Conservation (phyloP, 2,797 vertebrate genomes). For the Odontamblyopus lacepedii region DNA sequence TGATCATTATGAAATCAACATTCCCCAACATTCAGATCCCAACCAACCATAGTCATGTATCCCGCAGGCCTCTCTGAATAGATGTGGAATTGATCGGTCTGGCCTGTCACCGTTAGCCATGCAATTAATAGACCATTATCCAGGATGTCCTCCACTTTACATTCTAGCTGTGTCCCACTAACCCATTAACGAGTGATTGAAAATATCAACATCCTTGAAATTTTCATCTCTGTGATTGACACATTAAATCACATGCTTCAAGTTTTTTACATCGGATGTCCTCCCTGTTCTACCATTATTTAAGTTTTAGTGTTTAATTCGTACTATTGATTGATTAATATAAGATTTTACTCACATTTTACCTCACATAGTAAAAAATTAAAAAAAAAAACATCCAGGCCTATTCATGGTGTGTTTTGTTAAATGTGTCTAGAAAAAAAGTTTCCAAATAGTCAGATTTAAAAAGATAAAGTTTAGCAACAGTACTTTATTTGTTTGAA, state of each 20-base stretch:
- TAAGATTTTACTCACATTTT: no score
- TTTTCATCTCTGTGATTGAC: background rate
- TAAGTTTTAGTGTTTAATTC: no score
- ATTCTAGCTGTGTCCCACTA: background rate
- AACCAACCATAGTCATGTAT: background rate
- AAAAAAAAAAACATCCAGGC: no score
- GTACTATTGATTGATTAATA: no score
- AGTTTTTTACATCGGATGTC: background rate
- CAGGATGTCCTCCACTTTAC: slow-evolving; percentile 1
- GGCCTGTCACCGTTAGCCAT: slow-evolving; percentile 5
- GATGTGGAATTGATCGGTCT: background rate
- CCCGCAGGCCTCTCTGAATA: background rate
- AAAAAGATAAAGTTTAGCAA: background rate
- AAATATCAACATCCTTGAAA: background rate
- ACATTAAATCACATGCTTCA: background rate
- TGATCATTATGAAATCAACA: background rate
- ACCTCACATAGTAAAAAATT: no score
- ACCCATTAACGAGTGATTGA: background rate
- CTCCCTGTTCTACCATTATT: background rate
- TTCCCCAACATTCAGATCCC: background rate
- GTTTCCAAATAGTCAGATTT: no score
- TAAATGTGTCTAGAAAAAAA: no score
- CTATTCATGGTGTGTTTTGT: no score
- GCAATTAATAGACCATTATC: slow-evolving; percentile 4
- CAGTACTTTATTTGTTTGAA: slow-evolving; percentile 4